Evolutionary conservation across 2,888 invertebrate species (phyloP).

Genomic region (Oasisia sp.): DNA sequence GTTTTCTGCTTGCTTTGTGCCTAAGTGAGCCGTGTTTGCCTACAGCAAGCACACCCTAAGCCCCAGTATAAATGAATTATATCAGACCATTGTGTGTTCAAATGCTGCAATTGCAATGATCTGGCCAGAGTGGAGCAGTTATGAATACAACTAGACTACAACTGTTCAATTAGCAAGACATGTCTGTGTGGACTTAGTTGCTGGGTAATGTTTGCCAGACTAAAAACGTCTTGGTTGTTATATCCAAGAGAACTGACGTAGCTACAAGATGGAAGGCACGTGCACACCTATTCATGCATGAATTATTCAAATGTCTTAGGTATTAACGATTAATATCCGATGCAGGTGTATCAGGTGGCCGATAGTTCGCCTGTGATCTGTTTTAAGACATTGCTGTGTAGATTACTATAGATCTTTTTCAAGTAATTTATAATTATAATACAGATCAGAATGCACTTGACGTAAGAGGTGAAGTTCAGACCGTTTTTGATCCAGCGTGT

Average conservation of each 20-base stretch:
- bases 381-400: neutral
- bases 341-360: neutral
- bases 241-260: neutral
- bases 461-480: too few species aligned
- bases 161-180: neutral
- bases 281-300: neutral
- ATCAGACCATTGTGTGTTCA: slow-evolving; percentile 13
- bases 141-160: neutral
- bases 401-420: neutral
- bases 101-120: neutral
- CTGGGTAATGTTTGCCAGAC: neutral
- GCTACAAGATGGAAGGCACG: neutral
- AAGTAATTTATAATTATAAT: neutral
- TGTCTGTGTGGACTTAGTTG: neutral
- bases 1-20: slow-evolving; percentile 13
- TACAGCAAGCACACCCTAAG: neutral
- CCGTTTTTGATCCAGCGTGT: neutral
- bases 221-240: neutral
- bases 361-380: neutral
- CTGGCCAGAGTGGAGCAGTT: neutral
- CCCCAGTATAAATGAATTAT: neutral
- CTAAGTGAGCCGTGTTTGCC: neutral
- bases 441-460: too few species aligned
- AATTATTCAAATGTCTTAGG: neutral
- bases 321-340: neutral